Conservation (phyloP, 2,113 vertebrate species). For the Odocoileus hemionus region DNA sequence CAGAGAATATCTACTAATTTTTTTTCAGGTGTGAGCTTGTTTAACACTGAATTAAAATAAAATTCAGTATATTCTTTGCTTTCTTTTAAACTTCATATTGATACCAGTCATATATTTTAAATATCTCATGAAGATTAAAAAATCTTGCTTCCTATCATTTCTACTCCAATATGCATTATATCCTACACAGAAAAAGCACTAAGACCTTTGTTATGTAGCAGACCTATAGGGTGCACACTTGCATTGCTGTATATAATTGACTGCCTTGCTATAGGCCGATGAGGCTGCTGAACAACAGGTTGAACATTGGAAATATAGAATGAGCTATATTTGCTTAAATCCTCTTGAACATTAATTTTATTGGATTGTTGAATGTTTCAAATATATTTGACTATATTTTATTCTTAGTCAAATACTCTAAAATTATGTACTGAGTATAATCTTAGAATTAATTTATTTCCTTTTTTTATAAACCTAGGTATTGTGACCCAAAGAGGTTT, state of each 20-base stretch:
- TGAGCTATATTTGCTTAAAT: background rate
- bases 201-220: background rate
- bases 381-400: background rate
- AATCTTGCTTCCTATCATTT: background rate
- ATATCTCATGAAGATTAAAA: constrained; percentile 16
- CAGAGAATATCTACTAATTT: background rate
- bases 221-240: background rate
- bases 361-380: background rate
- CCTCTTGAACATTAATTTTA: constrained; percentile 38
- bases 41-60: constrained; percentile 12
- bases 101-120: background rate
- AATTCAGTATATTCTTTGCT: background rate
- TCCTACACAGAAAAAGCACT: background rate
- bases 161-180: background rate
- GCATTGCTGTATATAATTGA: background rate
- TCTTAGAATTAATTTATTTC: background rate
- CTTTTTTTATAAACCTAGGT: background rate
- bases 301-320: constrained; percentile 15
- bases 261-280: background rate
- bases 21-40: constrained; percentile 10
- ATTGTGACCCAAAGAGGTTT: background rate
- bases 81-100: constrained; percentile 15
- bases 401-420: background rate
- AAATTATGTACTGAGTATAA: constrained; percentile 3
- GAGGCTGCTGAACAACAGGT: background rate